phyloP scores from a whole-genome alignment of 2,797 vertebrate genomes.

The Mus spretus region DNA sequence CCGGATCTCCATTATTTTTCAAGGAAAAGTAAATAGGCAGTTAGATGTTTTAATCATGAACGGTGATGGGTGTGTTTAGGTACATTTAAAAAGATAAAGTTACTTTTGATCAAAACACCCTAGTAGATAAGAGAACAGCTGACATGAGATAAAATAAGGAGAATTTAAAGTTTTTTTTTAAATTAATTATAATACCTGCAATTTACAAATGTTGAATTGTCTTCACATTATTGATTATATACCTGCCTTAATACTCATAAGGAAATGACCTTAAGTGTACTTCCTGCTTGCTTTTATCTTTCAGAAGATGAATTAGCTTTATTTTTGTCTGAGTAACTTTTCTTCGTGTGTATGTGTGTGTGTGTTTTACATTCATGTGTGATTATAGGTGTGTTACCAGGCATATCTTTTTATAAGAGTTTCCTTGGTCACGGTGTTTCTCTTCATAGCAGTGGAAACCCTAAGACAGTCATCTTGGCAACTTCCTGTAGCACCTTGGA shows the following conservation, averaged over 20 bases:
- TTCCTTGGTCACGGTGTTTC: not conserved
- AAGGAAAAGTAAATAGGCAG: not conserved
- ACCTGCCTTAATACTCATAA: not conserved
- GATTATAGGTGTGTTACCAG: not conserved
- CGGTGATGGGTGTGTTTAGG: not conserved
- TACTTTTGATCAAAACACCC: not conserved
- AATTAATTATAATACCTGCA: not conserved
- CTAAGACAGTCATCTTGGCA: not conserved
- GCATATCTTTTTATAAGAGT: not conserved
- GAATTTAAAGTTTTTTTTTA: not conserved
- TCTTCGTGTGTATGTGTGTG: not conserved
- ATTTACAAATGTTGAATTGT: not conserved
- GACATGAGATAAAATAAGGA: not conserved
- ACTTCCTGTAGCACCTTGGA: not conserved
- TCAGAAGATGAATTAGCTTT: slow-evolving; percentile 4
- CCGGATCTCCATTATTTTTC: not conserved
- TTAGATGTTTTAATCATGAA: not conserved
- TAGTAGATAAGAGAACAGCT: not conserved
- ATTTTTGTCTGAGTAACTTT: not conserved
- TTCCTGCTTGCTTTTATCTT: not conserved
- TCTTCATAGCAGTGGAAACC: not conserved
- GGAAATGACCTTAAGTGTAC: not conserved
- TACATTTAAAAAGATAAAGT: not conserved
- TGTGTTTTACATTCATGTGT: no score
- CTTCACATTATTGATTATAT: not conserved